These are phyloP conservation scores for Epizoanthus scotinus DNA, from an alignment of 92 coral and sea anemone genomes.

Conservation along the genomic window DNA sequence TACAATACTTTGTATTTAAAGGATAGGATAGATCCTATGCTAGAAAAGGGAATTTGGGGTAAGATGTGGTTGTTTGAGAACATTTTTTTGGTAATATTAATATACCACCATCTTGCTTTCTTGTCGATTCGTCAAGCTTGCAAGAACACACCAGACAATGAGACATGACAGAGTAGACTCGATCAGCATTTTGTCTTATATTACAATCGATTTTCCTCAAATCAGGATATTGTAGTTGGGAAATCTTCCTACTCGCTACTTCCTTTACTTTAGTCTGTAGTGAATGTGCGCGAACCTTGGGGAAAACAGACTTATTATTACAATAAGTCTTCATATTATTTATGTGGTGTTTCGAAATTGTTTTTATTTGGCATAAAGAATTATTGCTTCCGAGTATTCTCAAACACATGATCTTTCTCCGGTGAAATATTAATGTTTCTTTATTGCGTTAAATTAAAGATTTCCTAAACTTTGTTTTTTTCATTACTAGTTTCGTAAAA, in stretches of 20 bases:
- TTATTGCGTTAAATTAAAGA: background rate
- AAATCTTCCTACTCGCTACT: background rate
- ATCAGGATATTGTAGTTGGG: background rate
- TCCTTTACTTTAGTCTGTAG: too few relatives aligned
- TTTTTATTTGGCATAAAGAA: background rate
- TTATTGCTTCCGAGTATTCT: constrained; percentile 17
- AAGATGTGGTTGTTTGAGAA: background rate
- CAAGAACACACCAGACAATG: background rate
- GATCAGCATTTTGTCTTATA: background rate
- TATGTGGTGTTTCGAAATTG: background rate
- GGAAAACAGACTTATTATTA: too few relatives aligned
- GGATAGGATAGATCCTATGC: background rate
- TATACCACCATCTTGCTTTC: constrained; percentile 1
- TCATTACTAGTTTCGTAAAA: background rate
- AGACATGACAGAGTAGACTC: background rate
- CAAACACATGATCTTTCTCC: constrained; percentile 13
- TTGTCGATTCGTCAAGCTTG: background rate
- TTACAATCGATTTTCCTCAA: constrained; percentile 1
- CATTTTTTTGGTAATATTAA: background rate
- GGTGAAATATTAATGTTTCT: constrained; percentile 11
- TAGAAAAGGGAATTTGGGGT: constrained; percentile 1
- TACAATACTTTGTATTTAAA: background rate
- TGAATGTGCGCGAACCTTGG: background rate
- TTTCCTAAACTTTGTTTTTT: background rate
- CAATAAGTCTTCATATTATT: background rate